Base-by-base conservation (phyloP, 1,140 invertebrate species). In the Danaus melanippus region DNA sequence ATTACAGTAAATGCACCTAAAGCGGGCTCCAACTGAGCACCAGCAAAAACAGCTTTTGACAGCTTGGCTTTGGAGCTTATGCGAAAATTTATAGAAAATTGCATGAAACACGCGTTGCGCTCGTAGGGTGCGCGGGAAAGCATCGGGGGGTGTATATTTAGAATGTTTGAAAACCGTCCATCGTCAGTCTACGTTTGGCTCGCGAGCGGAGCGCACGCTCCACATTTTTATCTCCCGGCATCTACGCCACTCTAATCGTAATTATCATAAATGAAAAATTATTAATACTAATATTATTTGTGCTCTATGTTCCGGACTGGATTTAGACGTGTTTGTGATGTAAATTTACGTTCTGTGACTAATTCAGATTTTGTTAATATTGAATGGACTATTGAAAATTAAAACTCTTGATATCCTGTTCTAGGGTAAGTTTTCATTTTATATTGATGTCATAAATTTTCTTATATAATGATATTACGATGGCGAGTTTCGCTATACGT, bases 61-160 rank as follows among this genome's bases (percentile, higher is more conserved):
- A 86, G 76, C 70, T 66, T 66, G 74, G 76, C 77, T 80, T 82
- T 75, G 70, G 69, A 74, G 83, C 83, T 84, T 83, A 77, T 74
- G 75, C 75, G 80, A 86, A 84, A 84, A 84, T 86, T 86, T 86
- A 83, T 86, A 82, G 83, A 84, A 86, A 86, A 86, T 84, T 86
- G 83, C 80, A 86, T 78, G 71, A 66, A 69, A 75, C 69, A 80
- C 73, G 74, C 80, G 77, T 78, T 79, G 76, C 79, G 76, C 74
- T 67, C 65, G 57, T 71, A 76, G 79, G 79, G 75, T 82, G 79
- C 79, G 82, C 79, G 79, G 71, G 67, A 75, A 71, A 69, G 59
- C 65, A 62, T 60, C 59, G 69, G 74, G 76, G 76, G 83, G 76
- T 77, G 80, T 81, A 76, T 85, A 79, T 84, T 84, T 80, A 84